Conservation (phyloP, 2,888 invertebrate species). For the Philaethria dido region DNA sequence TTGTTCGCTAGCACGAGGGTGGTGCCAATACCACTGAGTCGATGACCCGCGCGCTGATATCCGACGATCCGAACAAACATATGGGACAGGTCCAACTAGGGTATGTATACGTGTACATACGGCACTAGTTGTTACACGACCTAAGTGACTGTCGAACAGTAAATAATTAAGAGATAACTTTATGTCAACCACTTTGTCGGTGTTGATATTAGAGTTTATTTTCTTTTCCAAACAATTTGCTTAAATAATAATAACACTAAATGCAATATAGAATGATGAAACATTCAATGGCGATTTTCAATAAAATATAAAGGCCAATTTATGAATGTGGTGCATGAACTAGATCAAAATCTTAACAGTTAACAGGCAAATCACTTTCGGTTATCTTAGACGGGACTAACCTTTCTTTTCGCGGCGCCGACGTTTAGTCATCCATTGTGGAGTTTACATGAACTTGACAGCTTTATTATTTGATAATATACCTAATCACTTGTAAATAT, state of each 20-base stretch:
- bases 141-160: conserved; percentile 44
- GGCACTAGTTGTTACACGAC: conserved; percentile 61
- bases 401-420: conserved; percentile 15
- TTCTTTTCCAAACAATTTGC: neutral
- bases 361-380: neutral
- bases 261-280: neutral
- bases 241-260: neutral
- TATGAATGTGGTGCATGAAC: conserved; percentile 25
- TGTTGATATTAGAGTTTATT: conserved; percentile 1
- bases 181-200: neutral
- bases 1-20: conserved; percentile 94
- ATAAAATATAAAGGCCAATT: neutral
- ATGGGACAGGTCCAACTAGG: conserved; percentile 97
- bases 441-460: conserved; percentile 66
- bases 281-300: neutral
- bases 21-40: conserved; percentile 96
- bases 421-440: conserved; percentile 60
- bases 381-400: conserved; percentile 11
- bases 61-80: conserved; percentile 95
- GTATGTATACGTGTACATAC: conserved; percentile 89
- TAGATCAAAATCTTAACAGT: conserved; percentile 13
- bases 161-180: conserved; percentile 5
- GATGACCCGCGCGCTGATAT: conserved; percentile 97
- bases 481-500: conserved; percentile 51
- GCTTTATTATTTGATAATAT: conserved; percentile 69